phyloP scores from a whole-genome alignment of 2,888 invertebrate species.

The Gastrophysa polygoni region DNA sequence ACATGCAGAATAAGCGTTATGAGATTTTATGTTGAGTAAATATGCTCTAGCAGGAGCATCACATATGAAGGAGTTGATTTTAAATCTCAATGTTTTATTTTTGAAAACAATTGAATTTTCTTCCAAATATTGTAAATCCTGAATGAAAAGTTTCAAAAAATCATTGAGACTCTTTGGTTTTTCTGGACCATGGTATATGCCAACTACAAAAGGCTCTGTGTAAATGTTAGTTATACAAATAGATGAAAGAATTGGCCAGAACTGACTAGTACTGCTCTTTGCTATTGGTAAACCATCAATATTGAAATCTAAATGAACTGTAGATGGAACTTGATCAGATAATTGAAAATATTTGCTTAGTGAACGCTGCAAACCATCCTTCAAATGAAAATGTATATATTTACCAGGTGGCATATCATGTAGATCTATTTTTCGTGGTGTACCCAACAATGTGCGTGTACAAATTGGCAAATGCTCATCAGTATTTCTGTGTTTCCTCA shows the following conservation, averaged over 20 bases:
- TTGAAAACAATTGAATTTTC: too few species aligned
- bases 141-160: background rate
- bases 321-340: background rate
- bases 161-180: background rate
- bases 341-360: background rate
- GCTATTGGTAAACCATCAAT: conserved; percentile 2
- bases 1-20: background rate
- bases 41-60: background rate
- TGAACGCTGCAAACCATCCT: background rate
- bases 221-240: background rate
- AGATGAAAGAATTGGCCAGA: background rate
- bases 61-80: background rate
- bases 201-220: background rate
- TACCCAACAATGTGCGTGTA: background rate
- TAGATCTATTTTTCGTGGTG: background rate
- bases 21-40: background rate
- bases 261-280: background rate
- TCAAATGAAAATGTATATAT: background rate
- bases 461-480: background rate
- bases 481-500: background rate
- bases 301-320: background rate
- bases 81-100: background rate
- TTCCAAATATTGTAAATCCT: background rate
- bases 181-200: background rate
- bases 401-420: background rate